Evolutionary conservation across 2,797 vertebrate genomes (phyloP).

Genomic region (Taeniopygia guttata): DNA sequence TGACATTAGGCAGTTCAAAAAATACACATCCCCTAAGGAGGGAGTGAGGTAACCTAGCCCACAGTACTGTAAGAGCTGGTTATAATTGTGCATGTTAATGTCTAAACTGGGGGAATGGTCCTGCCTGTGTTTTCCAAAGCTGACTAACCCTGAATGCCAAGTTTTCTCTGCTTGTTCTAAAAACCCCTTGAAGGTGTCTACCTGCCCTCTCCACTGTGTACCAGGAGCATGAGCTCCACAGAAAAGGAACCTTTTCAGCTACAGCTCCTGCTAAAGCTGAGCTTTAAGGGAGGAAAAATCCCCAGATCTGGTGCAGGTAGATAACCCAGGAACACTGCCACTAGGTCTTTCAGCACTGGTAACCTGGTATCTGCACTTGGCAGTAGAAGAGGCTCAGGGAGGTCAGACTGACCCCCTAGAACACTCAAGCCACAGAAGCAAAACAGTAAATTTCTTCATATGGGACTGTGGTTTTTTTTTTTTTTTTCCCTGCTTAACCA

Average conservation of each 20-base stretch:
- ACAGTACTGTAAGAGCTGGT: not conserved
- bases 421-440: not conserved
- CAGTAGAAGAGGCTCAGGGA: not conserved
- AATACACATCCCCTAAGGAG: not conserved
- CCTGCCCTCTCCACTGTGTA: not conserved
- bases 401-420: not conserved
- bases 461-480: not conserved
- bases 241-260: not conserved
- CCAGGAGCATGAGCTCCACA: not conserved
- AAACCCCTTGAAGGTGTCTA: not conserved
- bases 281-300: not conserved
- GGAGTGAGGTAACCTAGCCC: not conserved
- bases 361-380: not conserved
- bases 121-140: not conserved
- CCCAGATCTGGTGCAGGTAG: not conserved
- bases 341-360: accelerated
- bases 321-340: not conserved
- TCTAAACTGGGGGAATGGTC: not conserved
- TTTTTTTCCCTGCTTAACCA: not conserved
- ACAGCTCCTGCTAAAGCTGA: not conserved
- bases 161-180: not conserved
- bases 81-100: not conserved
- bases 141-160: not conserved
- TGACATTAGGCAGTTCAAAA: not conserved
- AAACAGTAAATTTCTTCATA: not conserved